phyloP scores from a whole-genome alignment of 1,140 invertebrate species.

The Euwallacea fornicatus region DNA sequence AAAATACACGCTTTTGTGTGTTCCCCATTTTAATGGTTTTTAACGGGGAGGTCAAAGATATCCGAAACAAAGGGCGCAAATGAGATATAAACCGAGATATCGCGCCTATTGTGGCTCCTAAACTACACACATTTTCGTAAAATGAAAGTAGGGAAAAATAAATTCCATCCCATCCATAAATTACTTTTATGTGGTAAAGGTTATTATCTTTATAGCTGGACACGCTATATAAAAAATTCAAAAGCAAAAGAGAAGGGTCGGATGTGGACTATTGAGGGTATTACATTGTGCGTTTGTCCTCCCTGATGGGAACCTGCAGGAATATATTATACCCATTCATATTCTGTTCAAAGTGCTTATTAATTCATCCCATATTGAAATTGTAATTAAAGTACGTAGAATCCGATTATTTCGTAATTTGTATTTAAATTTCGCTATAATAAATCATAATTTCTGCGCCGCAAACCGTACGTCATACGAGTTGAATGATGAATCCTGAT shows the following conservation, averaged over 20 bases:
- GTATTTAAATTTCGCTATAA: slow-evolving; percentile 4
- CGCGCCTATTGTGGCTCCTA: slow-evolving; percentile 27
- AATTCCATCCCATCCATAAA: slow-evolving; percentile 21
- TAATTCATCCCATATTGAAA: not conserved
- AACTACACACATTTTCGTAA: slow-evolving; percentile 24
- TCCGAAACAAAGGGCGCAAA: slow-evolving; percentile 27
- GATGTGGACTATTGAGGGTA: no score
- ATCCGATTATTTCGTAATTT: slow-evolving; percentile 11
- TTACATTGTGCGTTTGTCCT: no score
- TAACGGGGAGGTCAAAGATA: slow-evolving; percentile 24
- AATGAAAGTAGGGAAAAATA: slow-evolving; percentile 20
- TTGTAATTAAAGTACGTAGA: slow-evolving; percentile 4
- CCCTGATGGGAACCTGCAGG: no score
- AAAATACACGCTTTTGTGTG: slow-evolving; percentile 27
- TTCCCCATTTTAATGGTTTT: slow-evolving; percentile 33
- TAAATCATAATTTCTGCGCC: slow-evolving; percentile 10
- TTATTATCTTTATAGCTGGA: slow-evolving; percentile 19
- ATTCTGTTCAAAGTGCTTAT: no score
- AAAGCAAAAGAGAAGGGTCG: no score
- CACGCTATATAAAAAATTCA: not conserved
- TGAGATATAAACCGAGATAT: slow-evolving; percentile 29
- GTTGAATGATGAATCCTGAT: not conserved
- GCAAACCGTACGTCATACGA: slow-evolving; percentile 3
- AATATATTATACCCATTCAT: no score
- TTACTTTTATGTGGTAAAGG: slow-evolving; percentile 24